Evolutionary conservation across 2,888 invertebrate genomes (phyloP), one percentile per base, ranked within the genome.

Genomic region (Bruchidius siliquastri): DNA sequence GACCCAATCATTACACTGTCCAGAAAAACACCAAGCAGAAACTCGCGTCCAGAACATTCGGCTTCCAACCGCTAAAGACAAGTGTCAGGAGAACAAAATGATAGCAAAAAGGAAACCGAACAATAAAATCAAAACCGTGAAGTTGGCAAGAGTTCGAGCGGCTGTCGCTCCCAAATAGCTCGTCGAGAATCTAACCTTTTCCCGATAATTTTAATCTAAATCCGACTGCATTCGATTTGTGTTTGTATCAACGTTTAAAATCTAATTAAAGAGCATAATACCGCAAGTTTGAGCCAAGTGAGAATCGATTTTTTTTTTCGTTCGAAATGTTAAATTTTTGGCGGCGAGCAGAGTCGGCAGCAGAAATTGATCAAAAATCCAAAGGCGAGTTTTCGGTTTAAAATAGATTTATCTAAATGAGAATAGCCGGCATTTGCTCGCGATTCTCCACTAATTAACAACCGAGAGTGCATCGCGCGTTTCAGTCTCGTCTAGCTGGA

Each of bases 311-410:
- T 79, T 83, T 85, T 85, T 84, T 84, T 84, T 82, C 82, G 82
- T 83, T 83, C 81, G 83, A 86, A 86, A 86, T 86, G 86, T 85
- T 86, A 86, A 86, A 86, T 86, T 86, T 86, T 86, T 86, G 86
- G 86, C 86, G 70, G 75, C 75, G 68, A 69, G 72, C 76, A 70
- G 74, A 72, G 76, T 75, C 82, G 78, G 77, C 83, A 83, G 83
- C 84, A 84, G 83, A 84, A 83, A 81, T 84, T 84, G 84, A 83
- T 81, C 84, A 83, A 84, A 85, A 85, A 84, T 84, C 82, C 81
- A 79, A 81, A 76, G 78, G 79, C 80, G 80, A 22, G 20, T 81
- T 82, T 81, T 79, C 77, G 77, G 81, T 78, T 82, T 80, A 83
- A 83, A 84, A 83, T 84, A 84, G 83, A 83, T 81, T 79, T 76